These are phyloP conservation scores for Agapornis roseicollis DNA, from an alignment of 2,113 vertebrate species.

Conservation along the genomic window DNA sequence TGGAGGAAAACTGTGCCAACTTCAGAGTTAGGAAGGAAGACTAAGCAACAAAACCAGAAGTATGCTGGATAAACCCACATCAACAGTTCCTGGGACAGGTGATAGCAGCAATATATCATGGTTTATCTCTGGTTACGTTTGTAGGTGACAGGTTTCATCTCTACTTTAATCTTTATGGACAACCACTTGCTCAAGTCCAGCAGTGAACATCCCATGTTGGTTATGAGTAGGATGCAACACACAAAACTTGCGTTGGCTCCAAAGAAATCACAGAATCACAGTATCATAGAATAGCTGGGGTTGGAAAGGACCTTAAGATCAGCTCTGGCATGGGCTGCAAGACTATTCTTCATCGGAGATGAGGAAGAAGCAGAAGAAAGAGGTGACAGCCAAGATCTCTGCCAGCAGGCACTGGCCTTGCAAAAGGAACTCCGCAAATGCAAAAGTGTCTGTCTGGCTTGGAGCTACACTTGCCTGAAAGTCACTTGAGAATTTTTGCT, in stretches of 20 bases:
- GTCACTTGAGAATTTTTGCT: neutral
- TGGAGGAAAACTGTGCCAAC: fast-evolving
- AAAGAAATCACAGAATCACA: neutral
- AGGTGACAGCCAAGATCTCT: neutral
- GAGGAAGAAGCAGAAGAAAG: neutral
- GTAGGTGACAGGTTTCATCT: neutral
- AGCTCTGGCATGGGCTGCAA: neutral
- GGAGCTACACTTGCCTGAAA: neutral
- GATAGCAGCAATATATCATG: neutral
- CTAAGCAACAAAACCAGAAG: neutral
- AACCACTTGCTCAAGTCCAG: neutral
- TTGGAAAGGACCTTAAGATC: neutral
- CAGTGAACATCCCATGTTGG: fast-evolving
- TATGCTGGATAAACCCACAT: neutral
- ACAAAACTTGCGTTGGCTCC: neutral
- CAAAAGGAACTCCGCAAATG: neutral
- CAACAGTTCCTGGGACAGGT: neutral
- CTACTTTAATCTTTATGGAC: neutral
- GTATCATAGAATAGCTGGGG: neutral
- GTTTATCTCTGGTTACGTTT: neutral
- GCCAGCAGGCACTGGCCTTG: neutral
- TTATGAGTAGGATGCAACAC: neutral
- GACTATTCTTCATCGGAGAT: neutral
- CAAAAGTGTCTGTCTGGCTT: neutral
- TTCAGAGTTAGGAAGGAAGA: neutral